Conservation (phyloP, 1,140 invertebrate species). For the Diabrotica virgifera region DNA sequence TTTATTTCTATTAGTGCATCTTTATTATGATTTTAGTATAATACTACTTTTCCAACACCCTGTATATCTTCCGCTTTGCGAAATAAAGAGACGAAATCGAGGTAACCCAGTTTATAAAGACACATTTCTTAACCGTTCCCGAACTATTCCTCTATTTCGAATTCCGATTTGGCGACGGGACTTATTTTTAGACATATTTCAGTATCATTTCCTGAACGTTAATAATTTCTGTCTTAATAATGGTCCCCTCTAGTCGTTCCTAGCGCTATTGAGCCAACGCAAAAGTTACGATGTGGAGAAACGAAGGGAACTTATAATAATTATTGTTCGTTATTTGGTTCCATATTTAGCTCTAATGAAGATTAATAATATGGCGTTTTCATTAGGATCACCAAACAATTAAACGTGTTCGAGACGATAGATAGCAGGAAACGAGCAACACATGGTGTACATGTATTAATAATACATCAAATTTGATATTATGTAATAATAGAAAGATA, state of each 20-base stretch:
- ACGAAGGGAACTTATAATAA: not conserved
- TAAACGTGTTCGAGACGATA: not conserved
- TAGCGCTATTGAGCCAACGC: not conserved
- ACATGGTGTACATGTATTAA: not conserved
- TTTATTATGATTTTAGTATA: too few relatives aligned
- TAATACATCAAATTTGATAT: conserved; percentile 3
- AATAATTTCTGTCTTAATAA: not conserved
- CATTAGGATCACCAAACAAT: not conserved
- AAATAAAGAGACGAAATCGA: not conserved
- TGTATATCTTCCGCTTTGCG: too few relatives aligned
- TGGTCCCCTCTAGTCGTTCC: not conserved
- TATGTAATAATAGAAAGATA: not conserved
- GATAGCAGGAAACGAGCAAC: not conserved
- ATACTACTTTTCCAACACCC: too few relatives aligned
- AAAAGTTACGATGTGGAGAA: not conserved
- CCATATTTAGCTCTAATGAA: conserved; percentile 2
- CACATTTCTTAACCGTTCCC: not conserved
- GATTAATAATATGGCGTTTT: conserved; percentile 3
- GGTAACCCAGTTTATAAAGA: not conserved
- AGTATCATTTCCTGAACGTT: not conserved
- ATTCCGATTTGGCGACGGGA: not conserved
- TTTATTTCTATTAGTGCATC: too few relatives aligned
- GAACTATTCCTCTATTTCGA: not conserved
- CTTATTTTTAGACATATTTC: conserved; percentile 3
- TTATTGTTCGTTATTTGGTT: conserved; percentile 3